A percentile compares a stretch with the other conserved stretches of the same genome.
Evolutionary conservation across 2,888 invertebrate species (phyloP).

Genomic region (Sclerodermus sp.): DNA sequence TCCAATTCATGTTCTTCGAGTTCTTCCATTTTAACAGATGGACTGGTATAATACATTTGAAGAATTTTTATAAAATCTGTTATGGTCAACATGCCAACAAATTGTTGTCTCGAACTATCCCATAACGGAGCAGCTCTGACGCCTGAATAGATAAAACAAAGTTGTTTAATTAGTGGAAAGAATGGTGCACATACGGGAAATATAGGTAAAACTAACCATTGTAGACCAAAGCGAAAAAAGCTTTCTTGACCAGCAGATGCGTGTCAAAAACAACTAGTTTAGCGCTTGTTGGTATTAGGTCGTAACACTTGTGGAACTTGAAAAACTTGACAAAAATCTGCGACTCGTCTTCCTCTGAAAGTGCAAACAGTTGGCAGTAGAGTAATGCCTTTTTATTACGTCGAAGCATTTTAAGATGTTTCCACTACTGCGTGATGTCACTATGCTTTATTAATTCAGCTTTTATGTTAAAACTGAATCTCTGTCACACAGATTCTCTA

Average conservation of each 20-base stretch:
- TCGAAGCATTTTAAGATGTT: slow-evolving; percentile 34
- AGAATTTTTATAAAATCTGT: slow-evolving; percentile 99
- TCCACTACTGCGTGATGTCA: no score
- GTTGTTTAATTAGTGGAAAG: neutral
- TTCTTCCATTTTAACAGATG: slow-evolving; percentile 91
- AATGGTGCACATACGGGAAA: neutral
- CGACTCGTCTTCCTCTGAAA: slow-evolving; percentile 93
- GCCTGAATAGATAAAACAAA: slow-evolving; percentile 60
- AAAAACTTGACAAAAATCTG: slow-evolving; percentile 99
- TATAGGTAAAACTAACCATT: slow-evolving; percentile 70
- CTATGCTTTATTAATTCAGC: no score
- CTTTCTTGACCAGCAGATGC: slow-evolving; percentile 95
- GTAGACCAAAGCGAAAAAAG: slow-evolving; percentile 98
- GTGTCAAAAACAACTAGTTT: slow-evolving; percentile 99
- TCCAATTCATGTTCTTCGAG: slow-evolving; percentile 95
- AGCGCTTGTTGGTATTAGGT: slow-evolving; percentile 98
- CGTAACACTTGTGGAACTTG: slow-evolving; percentile 99
- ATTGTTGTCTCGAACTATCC: slow-evolving; percentile 90
- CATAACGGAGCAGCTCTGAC: slow-evolving; percentile 97
- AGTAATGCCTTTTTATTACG: slow-evolving; percentile 44
- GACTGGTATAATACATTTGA: slow-evolving; percentile 95
- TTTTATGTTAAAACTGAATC: no score
- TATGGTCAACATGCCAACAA: slow-evolving; percentile 98
- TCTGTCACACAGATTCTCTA: no score
- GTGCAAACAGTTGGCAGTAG: slow-evolving; percentile 47